Conservation (phyloP, 2,888 invertebrate genomes). For the Zaprionus lineosus region DNA sequence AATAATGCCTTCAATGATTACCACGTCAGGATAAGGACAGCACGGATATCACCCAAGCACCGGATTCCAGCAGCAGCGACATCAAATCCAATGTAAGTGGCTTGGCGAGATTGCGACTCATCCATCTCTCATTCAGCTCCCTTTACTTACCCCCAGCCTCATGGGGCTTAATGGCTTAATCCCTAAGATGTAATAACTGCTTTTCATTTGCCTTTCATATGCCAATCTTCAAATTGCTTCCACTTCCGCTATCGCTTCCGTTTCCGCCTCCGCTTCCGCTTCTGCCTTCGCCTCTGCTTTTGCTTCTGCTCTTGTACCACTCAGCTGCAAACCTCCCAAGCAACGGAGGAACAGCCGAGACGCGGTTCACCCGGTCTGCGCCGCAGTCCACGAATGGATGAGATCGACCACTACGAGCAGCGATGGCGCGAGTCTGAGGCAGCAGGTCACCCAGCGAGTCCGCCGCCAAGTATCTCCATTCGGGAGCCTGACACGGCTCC, state of each 20-base stretch:
- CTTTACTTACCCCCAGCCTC: neutral
- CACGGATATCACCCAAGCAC: constrained; percentile 37
- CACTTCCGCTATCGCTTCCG: constrained; percentile 7
- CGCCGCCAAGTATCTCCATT: constrained; percentile 45
- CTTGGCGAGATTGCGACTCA: constrained; percentile 14
- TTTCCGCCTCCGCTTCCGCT: constrained; percentile 17
- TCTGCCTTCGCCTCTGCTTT: constrained; percentile 39
- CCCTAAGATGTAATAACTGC: constrained; percentile 60
- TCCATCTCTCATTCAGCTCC: neutral
- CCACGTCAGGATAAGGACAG: constrained; percentile 49
- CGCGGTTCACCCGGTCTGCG: constrained; percentile 69
- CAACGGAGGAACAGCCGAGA: constrained; percentile 62
- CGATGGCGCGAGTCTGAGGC: constrained; percentile 61
- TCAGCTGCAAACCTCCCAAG: constrained; percentile 73
- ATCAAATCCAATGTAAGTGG: constrained; percentile 79
- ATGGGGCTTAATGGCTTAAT: no score
- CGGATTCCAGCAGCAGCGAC: constrained; percentile 59
- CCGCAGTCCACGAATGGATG: constrained; percentile 80
- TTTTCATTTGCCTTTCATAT: constrained; percentile 68
- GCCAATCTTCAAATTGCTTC: constrained; percentile 28
- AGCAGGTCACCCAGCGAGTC: constrained; percentile 11
- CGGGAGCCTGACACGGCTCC: constrained; percentile 73
- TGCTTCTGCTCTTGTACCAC: constrained; percentile 16
- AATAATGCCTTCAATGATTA: constrained; percentile 13
- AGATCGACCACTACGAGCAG: constrained; percentile 80